Evolutionary conservation across 2,113 vertebrate species (phyloP), one percentile per base, ranked within the genome.

Genomic region (Solea senegalensis): DNA sequence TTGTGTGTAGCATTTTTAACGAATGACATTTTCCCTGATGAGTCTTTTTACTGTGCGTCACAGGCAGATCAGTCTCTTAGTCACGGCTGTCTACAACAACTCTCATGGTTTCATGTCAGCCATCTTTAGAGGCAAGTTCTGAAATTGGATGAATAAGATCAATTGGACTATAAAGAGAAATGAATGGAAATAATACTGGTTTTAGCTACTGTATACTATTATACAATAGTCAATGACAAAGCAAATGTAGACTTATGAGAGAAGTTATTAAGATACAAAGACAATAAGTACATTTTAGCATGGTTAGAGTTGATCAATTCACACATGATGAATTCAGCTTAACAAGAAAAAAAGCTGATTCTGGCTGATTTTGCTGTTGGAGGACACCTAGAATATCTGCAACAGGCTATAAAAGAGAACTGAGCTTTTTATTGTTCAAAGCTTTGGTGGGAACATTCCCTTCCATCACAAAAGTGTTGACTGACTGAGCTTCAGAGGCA

Each of bases 401-500:
- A 78, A 54, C 48, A 34, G 72, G 72, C 80, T 78, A 69, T 83
- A 67, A 56, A 81, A 44, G 48, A 65, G 72, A 67, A 64, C 49
- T 65, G 56, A 88, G 83, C 76, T 66, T 65, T 54, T 83, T 76
- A 85, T 88, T 91, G 80, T 90, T 91, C 41, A 62, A 74, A 74
- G 84, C 75, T 86, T 85, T 84, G 61, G 75, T 88, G 84, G 78
- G 72, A 85, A 90, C 82, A 79, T 84, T 83, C 80, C 82, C 82
- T 74, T 80, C 60, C 60, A 83, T 81, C 76, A 84, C 84, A 82
- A 79, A 84, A 84, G 55, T 86, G 84, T 82, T 80, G 83, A 88
- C 76, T 69, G 75, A 74, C 64, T 57, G 69, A 72, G 76, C 82
- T 87, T 80, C 82, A 88, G 84, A 80, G 16, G 69, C 73, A 60